Evolutionary conservation across 1,140 invertebrate genomes (phyloP), one percentile per base, ranked within the genome.

Genomic region (Brachionus manjavacas): DNA sequence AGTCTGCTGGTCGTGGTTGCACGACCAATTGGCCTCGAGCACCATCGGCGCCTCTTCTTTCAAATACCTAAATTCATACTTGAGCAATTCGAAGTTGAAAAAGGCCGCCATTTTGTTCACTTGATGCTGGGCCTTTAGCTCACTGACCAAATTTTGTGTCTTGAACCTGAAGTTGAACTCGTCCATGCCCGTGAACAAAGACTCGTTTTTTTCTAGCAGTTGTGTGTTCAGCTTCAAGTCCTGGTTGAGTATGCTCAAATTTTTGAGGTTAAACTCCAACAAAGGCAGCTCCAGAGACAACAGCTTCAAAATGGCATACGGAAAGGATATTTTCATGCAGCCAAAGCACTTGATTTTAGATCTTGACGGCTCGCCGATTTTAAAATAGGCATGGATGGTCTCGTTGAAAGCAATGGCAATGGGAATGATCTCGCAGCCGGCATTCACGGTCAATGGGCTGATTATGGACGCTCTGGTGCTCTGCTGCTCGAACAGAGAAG

Each of bases 351-450:
- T 81, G 0, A 81, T 68, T 25, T 81, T 81, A 3, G 64, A 81
- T 28, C n/a, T 35, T 1, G 28, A 7, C 4, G 79, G 4, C 9
- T 81, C 79, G 9, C 39, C 52, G 7, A 81, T 64, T 35, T 68
- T 81, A 39, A 81, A 81, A 46, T 81, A 81, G n/a, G 79, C 79
- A 23, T 81, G 79, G n/a, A 81, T 68, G 35, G 79, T 81, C 9
- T 81, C 79, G 25, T 41, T 81, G 52, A 81, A 81, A 20, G 49
- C 52, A 28, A 81, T 41, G 39, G 79, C 79, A 14, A 81, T 81
- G n/a, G 79, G 79, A 3, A 68, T 60, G 6, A 81, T 81, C 12
- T 81, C 79, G 14, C 2, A 0, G n/a, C 52, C 64, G 20, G 79
- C 3, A 41, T 64, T 80, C 1, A 81, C 25, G 8, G 79, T 81